Evolutionary conservation across 2,888 invertebrate genomes (phyloP).

Genomic region (Aromia moschata): DNA sequence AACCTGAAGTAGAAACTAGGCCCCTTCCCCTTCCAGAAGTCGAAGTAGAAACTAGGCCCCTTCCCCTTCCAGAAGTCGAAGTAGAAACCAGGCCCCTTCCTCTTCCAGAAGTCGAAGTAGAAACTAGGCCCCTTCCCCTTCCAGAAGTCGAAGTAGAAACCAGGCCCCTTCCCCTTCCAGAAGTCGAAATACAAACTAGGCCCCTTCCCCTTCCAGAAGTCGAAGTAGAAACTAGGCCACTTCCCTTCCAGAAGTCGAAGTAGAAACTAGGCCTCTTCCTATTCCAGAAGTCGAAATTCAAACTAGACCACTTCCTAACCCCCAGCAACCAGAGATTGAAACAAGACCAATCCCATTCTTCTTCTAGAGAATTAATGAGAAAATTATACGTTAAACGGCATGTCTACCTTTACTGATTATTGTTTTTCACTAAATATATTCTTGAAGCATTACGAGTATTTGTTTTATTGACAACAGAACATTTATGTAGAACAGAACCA

Average conservation of each 20-base stretch:
- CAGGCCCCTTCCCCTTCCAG: too few species aligned
- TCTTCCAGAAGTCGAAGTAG: neutral
- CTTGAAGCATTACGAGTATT: too few species aligned
- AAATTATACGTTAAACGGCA: too few species aligned
- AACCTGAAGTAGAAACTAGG: neutral
- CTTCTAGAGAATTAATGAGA: neutral
- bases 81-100: neutral
- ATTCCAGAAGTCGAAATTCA: conserved; percentile 1
- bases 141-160: too few species aligned
- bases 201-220: conserved; percentile 2
- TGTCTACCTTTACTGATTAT: too few species aligned
- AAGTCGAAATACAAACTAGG: neutral
- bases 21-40: neutral
- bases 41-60: neutral
- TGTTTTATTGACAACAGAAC: too few species aligned
- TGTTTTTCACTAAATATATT: too few species aligned
- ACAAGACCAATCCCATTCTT: neutral
- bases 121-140: neutral
- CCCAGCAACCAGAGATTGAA: neutral
- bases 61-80: neutral
- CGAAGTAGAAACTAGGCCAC: neutral
- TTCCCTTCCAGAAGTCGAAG: neutral
- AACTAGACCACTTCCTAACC: neutral
- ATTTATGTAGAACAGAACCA: too few species aligned
- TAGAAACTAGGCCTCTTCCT: conserved; percentile 6